Evolutionary conservation across 2,888 invertebrate genomes (phyloP), one percentile per base, ranked within the genome.

Genomic region (Geotrupes spiniger): DNA sequence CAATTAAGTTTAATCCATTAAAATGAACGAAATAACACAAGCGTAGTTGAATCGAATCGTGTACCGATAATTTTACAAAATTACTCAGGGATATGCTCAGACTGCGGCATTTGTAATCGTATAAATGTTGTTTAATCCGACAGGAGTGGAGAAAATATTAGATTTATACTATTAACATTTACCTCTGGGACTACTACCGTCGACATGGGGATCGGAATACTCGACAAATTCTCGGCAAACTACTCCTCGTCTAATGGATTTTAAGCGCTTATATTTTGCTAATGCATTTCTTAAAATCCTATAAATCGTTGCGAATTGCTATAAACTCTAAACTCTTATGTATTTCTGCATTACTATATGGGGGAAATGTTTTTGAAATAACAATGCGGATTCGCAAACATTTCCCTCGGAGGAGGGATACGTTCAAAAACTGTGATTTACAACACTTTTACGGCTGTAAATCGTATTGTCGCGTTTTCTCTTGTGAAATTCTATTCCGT

Each of bases 231-330:
- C 50, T 49, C 25, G 46, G 40, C 49, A 50, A 62, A 51, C 59
- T 21, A 21, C 21, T 63, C 63, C 61, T 63, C 57, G 52, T 53
- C 59, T 63, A 63, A 66, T 64, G 63, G 62, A 62, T 63, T 64
- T 63, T 60, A 66, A 61, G 60, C 59, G 59, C 60, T 63, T 63
- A 64, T 63, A 64, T 63, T 64, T 63, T 63, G 59, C 62, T 63
- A 64, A 66, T 65, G 64, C 61, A 64, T 61, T 65, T 63, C 63
- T 63, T 63, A 60, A 64, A 64, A 63, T 63, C 60, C 62, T 61
- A 63, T 64, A 63, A 64, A 63, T 64, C 61, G 58, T 57, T 45
- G 44, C 53, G 52, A 59, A 59, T 57, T 46, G 58, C 54, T 54
- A 46, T 46, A 52, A 55, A 57, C 51, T 58, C 51, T 56, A 56